Conservation (phyloP, 1,140 invertebrate genomes). For the Schlechtendalia chinensis region DNA sequence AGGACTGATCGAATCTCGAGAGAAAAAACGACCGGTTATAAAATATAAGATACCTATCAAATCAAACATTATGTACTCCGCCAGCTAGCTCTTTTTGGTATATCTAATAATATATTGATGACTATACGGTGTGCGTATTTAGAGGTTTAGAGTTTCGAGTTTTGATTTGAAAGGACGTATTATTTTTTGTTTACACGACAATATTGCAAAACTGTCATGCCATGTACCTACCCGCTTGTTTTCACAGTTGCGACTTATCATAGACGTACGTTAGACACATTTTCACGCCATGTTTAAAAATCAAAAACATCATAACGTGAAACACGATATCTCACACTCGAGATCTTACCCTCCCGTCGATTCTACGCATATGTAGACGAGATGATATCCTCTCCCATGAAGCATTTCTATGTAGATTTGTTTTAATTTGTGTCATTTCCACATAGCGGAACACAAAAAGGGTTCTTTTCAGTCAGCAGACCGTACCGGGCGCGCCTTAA, state of each 20-base stretch:
- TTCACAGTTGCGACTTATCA: conserved; percentile 41
- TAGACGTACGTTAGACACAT: conserved; percentile 3
- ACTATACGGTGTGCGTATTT: not conserved
- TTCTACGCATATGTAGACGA: not conserved
- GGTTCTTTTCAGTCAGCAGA: conserved; percentile 43
- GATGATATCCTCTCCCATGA: conserved; percentile 43
- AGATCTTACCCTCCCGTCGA: conserved; percentile 17
- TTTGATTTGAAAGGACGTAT: conserved; percentile 6
- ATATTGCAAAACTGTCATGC: conserved; percentile 32
- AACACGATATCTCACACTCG: conserved; percentile 16
- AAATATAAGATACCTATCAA: too few relatives aligned
- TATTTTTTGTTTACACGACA: conserved; percentile 12
- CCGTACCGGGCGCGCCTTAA: conserved; percentile 29
- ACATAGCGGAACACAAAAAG: conserved; percentile 38
- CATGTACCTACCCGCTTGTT: conserved; percentile 15
- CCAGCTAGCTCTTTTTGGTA: not conserved
- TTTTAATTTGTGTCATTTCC: conserved; percentile 41
- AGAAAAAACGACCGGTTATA: conserved; percentile 23
- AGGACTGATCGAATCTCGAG: conserved; percentile 17
- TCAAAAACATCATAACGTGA: conserved; percentile 27
- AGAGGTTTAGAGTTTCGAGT: not conserved
- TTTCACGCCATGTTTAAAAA: conserved; percentile 43
- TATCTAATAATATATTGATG: not conserved
- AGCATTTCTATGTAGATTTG: conserved; percentile 28
- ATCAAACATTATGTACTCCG: not conserved